Base-by-base conservation (phyloP, 1,140 invertebrate genomes). In the Diorhabda carinulata region DNA sequence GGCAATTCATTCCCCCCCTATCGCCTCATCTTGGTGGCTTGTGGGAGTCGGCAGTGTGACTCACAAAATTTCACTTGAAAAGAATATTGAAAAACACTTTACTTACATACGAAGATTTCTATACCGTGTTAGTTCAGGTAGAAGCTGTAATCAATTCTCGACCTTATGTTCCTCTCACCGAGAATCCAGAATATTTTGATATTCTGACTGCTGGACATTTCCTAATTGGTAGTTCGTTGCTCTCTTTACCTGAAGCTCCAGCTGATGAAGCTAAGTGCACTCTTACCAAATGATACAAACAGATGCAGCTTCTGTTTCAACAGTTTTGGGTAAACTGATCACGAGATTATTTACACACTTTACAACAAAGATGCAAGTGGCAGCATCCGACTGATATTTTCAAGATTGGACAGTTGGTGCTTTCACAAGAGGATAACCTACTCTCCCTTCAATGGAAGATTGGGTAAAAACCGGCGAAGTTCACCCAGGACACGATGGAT, bases 61-160 rank as follows among this genome's bases (percentile, higher is more conserved):
- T 10, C 8, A 43, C n/a, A 5, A 66, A 66, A 57, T 42, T 57
- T 66, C 47, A 66, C 44, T n/a, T 43, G 6, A 66, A 66, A 41
- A 10, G 56, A 8, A 25, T 66, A 42, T 41, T 66, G 9, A 10
- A 57, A 3, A 2, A 40, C 42, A 52, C 57, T 57, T 25, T 57
- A 41, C 42, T 58, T 9, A 58, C 64, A 43, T 57, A 43, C 57
- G 52, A 66, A 57, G 52, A 58, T n/a, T 58, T 66, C 44, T 66
- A 66, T 66, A 66, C 64, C 4, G 5, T 58, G 8, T 41, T 57
- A 58, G 40, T 42, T 3, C 64, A 66, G 57, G 57, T 57, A n/a
- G 44, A 64, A 64, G 10, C 60, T 8, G 42, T 61, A 4, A n/a
- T 61, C 2, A 61, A 61, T 61, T 61, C 60, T 9, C n/a, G 60